phyloP scores from a whole-genome alignment of 1,140 invertebrate species.

The Formica selysi region DNA sequence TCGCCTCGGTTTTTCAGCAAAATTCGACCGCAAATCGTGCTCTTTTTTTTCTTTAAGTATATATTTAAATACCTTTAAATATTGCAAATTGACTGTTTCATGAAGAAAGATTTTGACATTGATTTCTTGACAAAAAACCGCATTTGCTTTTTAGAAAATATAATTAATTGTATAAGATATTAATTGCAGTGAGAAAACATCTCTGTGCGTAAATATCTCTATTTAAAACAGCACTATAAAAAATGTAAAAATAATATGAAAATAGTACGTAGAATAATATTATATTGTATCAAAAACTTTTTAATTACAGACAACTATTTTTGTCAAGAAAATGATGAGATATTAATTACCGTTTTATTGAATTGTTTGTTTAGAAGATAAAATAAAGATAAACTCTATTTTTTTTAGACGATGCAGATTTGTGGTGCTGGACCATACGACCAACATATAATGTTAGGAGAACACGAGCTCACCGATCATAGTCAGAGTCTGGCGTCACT shows the following conservation, averaged over 20 bases:
- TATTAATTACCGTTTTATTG: neutral
- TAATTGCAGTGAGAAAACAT: neutral
- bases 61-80: neutral
- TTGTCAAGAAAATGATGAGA: neutral
- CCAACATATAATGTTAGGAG: slow-evolving; percentile 83
- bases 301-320: neutral
- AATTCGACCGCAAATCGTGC: neutral
- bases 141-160: neutral
- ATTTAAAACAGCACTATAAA: neutral
- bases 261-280: neutral
- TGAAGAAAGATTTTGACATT: neutral
- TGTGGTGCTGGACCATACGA: slow-evolving; percentile 83
- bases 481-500: slow-evolving; percentile 81
- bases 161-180: neutral
- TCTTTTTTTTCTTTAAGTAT: neutral
- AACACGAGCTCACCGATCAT: slow-evolving; percentile 82
- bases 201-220: neutral
- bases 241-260: neutral
- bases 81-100: neutral
- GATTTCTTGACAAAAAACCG: neutral
- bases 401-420: slow-evolving; percentile 82
- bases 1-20: slow-evolving; percentile 39
- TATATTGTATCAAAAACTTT: neutral
- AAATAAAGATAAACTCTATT: neutral
- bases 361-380: neutral